These are phyloP conservation scores for Salminus brasiliensis DNA, from an alignment of 2,113 vertebrate species.

Conservation along the genomic window DNA sequence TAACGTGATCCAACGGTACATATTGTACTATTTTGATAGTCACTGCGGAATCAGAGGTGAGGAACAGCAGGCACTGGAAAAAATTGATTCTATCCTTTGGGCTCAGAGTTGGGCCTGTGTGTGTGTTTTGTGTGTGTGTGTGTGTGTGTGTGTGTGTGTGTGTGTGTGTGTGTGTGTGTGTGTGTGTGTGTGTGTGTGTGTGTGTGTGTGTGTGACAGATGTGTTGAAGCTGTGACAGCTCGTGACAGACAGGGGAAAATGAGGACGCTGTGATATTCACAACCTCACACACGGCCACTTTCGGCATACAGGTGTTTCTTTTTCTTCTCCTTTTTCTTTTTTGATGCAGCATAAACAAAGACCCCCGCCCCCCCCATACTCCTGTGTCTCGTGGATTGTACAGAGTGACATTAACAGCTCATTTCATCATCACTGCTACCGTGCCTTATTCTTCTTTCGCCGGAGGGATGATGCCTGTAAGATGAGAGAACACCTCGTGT, in stretches of 20 bases:
- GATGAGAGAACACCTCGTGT: slow-evolving; percentile 1
- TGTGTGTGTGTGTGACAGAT: slow-evolving; percentile 37
- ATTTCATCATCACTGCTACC: slow-evolving; percentile 43
- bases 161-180: not conserved
- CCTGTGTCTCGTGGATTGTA: not conserved
- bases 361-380: not conserved
- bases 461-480: not conserved
- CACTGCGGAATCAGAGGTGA: not conserved
- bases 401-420: slow-evolving; percentile 45
- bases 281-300: slow-evolving; percentile 3
- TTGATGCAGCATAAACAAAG: slow-evolving; percentile 8
- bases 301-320: not conserved
- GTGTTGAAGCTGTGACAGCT: slow-evolving; percentile 34
- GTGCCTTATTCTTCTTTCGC: not conserved
- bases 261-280: slow-evolving; percentile 46
- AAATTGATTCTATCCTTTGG: not conserved
- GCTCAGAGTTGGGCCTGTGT: not conserved
- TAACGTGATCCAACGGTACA: not conserved
- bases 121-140: not conserved
- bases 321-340: slow-evolving; percentile 35
- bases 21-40: not conserved
- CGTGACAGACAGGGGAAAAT: slow-evolving; percentile 33
- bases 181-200: not conserved
- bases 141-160: slow-evolving; percentile 3
- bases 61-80: not conserved